Evolutionary conservation across 2,797 vertebrate genomes (phyloP), one percentile per base, ranked within the genome.

Genomic region (Acanthurus tractus): DNA sequence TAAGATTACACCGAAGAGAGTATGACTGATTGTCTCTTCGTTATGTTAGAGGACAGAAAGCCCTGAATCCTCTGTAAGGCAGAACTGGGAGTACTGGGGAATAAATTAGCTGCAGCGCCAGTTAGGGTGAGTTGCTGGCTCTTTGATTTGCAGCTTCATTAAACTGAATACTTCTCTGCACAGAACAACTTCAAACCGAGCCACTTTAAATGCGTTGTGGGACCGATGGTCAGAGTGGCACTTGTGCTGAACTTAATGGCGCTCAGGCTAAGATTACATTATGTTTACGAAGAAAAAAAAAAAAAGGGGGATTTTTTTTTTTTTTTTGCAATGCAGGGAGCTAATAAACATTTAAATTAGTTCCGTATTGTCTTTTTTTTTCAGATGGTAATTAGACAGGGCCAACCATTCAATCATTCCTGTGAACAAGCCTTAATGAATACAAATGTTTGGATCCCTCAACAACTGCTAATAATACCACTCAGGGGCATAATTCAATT

Each of bases 401-500:
- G 73, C 45, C 66, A 77, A 85, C 86, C 88, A 85, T 82, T 91
- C 79, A 85, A 71, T 92, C 85, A 86, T 71, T 78, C 54, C 63
- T 67, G 64, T 69, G 84, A 90, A 87, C 76, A 68, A 77, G 76
- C 70, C 77, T 78, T 89, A 86, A 89, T 90, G 70, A 93, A 88
- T 87, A 88, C 83, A 89, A 85, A 93, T 92, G 89, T 89, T 91
- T 86, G 69, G 85, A 88, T 87, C 83, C 77, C 65, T 70, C 77
- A 70, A 87, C 84, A 87, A 87, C 82, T 74, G 84, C 85, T 89
- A 87, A 88, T 91, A 90, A 91, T 84, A 87, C 75, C 77, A 89
- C 82, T 91, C 82, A 85, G 81, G 86, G 78, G 88, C 85, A 83
- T 90, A 85, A 92, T 90, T 91, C 85, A 91, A 84, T 91, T 85